Conservation (phyloP, 2,888 invertebrate species). For the Agrypnus murinus region DNA sequence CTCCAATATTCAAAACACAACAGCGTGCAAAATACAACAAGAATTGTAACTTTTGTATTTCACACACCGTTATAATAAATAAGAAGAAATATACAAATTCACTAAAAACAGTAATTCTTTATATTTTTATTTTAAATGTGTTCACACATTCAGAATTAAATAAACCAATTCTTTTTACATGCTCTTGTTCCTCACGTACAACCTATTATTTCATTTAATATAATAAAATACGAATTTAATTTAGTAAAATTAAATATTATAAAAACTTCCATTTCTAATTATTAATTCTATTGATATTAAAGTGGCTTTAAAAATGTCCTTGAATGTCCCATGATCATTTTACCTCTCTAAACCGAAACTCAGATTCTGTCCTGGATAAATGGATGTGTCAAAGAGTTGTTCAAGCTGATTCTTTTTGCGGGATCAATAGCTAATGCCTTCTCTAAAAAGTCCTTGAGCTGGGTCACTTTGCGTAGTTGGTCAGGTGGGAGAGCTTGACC, state of each 20-base stretch:
- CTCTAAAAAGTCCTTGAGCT: slow-evolving; percentile 94
- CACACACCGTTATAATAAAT: slow-evolving; percentile 28
- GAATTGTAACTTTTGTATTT: slow-evolving; percentile 45
- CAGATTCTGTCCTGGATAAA: slow-evolving; percentile 96
- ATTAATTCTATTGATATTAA: slow-evolving; percentile 28
- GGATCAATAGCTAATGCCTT: slow-evolving; percentile 94
- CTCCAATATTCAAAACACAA: neutral
- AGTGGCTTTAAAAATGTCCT: slow-evolving; percentile 33
- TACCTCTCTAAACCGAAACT: slow-evolving; percentile 62
- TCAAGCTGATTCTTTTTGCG: slow-evolving; percentile 93
- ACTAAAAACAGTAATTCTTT: slow-evolving; percentile 21
- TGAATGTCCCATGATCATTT: slow-evolving; percentile 56
- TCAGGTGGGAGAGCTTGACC: slow-evolving; percentile 91
- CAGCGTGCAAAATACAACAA: slow-evolving; percentile 50
- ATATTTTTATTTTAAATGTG: slow-evolving; percentile 41
- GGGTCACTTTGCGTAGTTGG: slow-evolving; percentile 92
- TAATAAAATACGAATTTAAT: slow-evolving; percentile 22
- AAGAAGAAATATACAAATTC: slow-evolving; percentile 29
- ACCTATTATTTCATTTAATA: slow-evolving; percentile 2
- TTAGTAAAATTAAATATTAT: slow-evolving; percentile 30
- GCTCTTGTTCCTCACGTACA: slow-evolving; percentile 11
- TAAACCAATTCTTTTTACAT: slow-evolving; percentile 36
- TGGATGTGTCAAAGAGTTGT: slow-evolving; percentile 94
- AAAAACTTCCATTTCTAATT: slow-evolving; percentile 4
- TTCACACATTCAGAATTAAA: slow-evolving; percentile 36